Evolutionary conservation across 2,888 invertebrate species (phyloP).

Genomic region (Clistopyga incitator): DNA sequence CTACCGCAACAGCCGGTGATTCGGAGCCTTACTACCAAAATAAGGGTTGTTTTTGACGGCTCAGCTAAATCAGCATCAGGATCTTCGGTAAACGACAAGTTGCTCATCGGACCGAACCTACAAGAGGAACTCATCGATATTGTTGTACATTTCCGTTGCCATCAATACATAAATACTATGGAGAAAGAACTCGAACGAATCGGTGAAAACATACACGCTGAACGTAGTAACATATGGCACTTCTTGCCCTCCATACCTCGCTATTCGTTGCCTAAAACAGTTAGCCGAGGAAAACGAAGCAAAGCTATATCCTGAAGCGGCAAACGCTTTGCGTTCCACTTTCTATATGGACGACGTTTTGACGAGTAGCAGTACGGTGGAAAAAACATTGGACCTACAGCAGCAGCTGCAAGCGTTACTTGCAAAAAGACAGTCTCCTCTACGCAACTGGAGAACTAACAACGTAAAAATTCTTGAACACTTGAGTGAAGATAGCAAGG

Average conservation of each 20-base stretch:
- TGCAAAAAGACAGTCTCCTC: no score
- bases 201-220: no score
- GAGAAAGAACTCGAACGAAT: no score
- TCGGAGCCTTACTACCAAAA: slow-evolving; percentile 61
- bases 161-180: no score
- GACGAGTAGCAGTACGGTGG: slow-evolving; percentile 46
- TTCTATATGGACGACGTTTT: slow-evolving; percentile 62
- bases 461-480: no score
- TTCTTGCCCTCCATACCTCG: slow-evolving; percentile 57
- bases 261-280: slow-evolving; percentile 59
- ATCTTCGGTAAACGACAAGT: slow-evolving; percentile 58
- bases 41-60: slow-evolving; percentile 64
- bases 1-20: slow-evolving; percentile 65
- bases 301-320: slow-evolving; percentile 35
- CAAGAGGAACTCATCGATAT: slow-evolving; percentile 25
- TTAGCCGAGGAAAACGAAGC: slow-evolving; percentile 52
- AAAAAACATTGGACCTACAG: slow-evolving; percentile 52
- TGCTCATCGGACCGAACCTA: slow-evolving; percentile 61
- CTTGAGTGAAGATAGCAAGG: no score
- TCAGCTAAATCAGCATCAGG: slow-evolving; percentile 59
- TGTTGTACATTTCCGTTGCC: no score
- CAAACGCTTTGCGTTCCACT: slow-evolving; percentile 32
- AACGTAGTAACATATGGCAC: slow-evolving; percentile 48
- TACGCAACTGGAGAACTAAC: no score
- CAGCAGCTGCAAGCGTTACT: slow-evolving; percentile 28